Evolutionary conservation across 2,113 vertebrate genomes (phyloP).

Genomic region (Hypanus sabinus): DNA sequence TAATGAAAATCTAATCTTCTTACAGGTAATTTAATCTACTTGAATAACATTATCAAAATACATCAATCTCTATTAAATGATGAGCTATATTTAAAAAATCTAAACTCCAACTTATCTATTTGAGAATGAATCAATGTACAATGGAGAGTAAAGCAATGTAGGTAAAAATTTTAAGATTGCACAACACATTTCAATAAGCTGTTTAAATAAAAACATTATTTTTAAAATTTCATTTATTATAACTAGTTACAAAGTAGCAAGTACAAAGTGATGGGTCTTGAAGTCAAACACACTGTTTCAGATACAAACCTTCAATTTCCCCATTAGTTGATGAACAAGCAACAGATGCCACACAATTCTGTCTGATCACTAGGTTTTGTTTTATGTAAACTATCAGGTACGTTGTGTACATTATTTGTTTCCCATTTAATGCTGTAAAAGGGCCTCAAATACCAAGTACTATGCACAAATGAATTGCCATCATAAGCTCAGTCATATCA

Average conservation of each 20-base stretch:
- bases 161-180: background rate
- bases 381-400: background rate
- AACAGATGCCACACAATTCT: background rate
- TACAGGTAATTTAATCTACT: background rate
- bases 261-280: background rate
- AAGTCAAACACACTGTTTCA: background rate
- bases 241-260: constrained; percentile 4
- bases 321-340: background rate
- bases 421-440: background rate
- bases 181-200: background rate
- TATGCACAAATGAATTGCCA: background rate
- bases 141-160: background rate
- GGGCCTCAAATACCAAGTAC: background rate
- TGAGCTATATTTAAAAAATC: too few species aligned
- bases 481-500: background rate
- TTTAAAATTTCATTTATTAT: background rate
- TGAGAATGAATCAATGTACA: background rate
- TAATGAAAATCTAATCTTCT: background rate
- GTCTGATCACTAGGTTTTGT: background rate
- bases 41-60: background rate
- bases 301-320: background rate
- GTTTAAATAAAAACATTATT: background rate
- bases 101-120: too few species aligned
- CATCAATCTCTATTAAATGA: too few species aligned
- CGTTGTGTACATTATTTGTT: background rate